Percentiles rank a stretch among this genome's conserved stretches.
Conservation (phyloP, 2,888 invertebrate species). For the Monopis laevigella region DNA sequence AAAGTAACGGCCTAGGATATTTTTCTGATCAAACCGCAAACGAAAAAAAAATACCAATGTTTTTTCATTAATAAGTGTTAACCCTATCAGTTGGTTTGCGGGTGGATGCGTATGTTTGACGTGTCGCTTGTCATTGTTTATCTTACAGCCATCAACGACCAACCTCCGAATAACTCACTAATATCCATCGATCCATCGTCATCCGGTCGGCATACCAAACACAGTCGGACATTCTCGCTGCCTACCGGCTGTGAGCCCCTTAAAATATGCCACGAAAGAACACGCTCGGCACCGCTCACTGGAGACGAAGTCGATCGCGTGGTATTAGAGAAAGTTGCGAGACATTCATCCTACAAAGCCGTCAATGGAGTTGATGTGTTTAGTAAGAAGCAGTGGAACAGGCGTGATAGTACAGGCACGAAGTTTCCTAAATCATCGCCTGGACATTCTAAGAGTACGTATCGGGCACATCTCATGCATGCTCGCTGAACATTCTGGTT, state of each 20-base stretch:
- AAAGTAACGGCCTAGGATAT: too few species aligned
- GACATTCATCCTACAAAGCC: slow-evolving; percentile 42
- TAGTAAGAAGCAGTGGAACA: slow-evolving; percentile 42
- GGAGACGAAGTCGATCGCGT: slow-evolving; percentile 55
- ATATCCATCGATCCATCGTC: slow-evolving; percentile 24
- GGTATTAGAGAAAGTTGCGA: slow-evolving; percentile 36
- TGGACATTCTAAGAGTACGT: slow-evolving; percentile 61
- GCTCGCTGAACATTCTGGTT: too few species aligned
- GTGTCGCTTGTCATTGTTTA: slow-evolving; percentile 10
- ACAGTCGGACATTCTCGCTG: slow-evolving; percentile 50
- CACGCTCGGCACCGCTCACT: slow-evolving; percentile 74
- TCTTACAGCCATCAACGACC: slow-evolving; percentile 47
- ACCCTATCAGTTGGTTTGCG: not conserved
- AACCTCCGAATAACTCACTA: slow-evolving; percentile 56
- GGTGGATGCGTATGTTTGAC: slow-evolving; percentile 10
- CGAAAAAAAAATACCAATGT: too few species aligned
- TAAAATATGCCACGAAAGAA: slow-evolving; percentile 70
- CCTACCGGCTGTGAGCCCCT: slow-evolving; percentile 49
- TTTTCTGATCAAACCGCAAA: too few species aligned
- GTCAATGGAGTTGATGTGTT: slow-evolving; percentile 39
- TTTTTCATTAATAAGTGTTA: too few species aligned
- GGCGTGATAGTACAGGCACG: slow-evolving; percentile 56
- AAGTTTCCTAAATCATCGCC: slow-evolving; percentile 54
- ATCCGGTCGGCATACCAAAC: slow-evolving; percentile 35
- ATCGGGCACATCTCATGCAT: slow-evolving; percentile 22